Evolutionary conservation across 2,797 vertebrate genomes (phyloP).

Genomic region (Uromys caudimaculatus): DNA sequence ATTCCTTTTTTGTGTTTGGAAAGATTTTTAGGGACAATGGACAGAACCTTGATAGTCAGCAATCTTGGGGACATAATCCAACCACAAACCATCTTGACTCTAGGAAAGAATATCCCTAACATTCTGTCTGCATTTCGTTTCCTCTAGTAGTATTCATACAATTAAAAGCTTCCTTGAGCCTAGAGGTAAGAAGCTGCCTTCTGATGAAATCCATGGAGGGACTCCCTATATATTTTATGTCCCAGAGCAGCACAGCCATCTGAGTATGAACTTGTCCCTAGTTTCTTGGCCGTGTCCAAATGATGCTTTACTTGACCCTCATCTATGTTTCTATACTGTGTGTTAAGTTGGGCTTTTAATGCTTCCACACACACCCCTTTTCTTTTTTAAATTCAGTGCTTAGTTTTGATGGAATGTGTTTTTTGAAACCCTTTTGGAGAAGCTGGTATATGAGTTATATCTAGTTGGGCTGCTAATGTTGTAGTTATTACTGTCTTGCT

Average conservation of each 20-base stretch:
- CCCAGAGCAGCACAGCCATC: background rate
- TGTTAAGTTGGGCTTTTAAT: conserved; percentile 24
- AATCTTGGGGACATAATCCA: conserved; percentile 93
- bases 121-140: conserved; percentile 84
- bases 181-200: conserved; percentile 91
- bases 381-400: background rate
- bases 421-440: background rate
- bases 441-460: background rate
- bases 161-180: conserved; percentile 92
- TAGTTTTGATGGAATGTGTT: background rate
- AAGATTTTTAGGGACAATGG: conserved; percentile 87
- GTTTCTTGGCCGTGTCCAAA: background rate
- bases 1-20: conserved; percentile 88
- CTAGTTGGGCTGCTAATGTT: background rate
- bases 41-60: conserved; percentile 88
- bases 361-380: background rate
- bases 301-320: background rate
- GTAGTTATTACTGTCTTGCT: background rate
- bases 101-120: conserved; percentile 86
- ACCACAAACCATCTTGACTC: conserved; percentile 92
- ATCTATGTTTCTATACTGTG: background rate
- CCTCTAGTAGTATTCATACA: conserved; percentile 86
- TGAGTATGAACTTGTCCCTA: background rate
- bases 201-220: conserved; percentile 89
- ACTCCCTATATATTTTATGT: conserved; percentile 86